phyloP scores from a whole-genome alignment of 2,113 vertebrate genomes.

The Setophaga kirtlandii region DNA sequence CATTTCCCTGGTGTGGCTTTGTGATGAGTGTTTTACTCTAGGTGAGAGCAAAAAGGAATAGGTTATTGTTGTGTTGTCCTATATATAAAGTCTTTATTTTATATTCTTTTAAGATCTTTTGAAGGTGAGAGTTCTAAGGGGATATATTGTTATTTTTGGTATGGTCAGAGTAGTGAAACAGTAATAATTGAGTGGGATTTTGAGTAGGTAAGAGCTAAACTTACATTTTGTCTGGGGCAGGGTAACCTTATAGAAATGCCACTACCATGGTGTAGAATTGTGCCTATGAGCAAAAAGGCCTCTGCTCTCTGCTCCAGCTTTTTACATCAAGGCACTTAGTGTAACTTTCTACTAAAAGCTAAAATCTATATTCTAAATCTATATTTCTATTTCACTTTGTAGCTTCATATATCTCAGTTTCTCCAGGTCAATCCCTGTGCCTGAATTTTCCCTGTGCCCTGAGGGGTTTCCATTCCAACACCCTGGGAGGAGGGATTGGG shows the following conservation, averaged over 20 bases:
- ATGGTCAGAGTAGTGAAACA: background rate
- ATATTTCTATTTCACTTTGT: background rate
- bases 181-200: background rate
- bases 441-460: background rate
- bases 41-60: background rate
- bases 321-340: background rate
- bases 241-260: background rate
- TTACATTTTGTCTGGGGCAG: background rate
- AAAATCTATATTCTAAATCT: background rate
- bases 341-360: background rate
- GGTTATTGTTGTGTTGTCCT: background rate
- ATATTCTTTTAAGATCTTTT: background rate
- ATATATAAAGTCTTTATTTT: background rate
- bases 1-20: background rate
- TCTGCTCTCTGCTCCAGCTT: background rate
- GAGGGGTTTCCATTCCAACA: background rate
- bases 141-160: background rate
- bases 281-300: background rate
- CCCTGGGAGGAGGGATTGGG: background rate
- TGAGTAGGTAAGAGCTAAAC: background rate
- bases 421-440: background rate
- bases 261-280: background rate
- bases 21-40: background rate
- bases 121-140: background rate
- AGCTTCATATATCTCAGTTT: background rate